These are phyloP conservation scores for Dipodomys ordii DNA, from an alignment of 2,113 vertebrate genomes.

Conservation along the genomic window DNA sequence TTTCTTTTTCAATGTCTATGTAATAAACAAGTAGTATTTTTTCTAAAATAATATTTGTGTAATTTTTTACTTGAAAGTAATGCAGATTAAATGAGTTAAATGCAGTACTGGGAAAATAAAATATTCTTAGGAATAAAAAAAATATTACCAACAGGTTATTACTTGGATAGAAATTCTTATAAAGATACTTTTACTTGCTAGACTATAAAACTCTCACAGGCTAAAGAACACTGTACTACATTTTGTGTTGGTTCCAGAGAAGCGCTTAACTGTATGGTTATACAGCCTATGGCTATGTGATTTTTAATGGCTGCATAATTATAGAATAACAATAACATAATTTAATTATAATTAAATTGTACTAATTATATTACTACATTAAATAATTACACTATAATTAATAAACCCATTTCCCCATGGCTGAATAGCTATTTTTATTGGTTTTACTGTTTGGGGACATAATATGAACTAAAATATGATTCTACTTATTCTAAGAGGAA, in stretches of 20 bases:
- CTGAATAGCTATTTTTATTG: not conserved
- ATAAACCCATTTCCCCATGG: not conserved
- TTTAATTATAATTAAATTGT: constrained; percentile 30
- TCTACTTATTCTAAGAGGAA: not conserved
- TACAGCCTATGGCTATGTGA: constrained; percentile 4
- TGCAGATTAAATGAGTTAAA: not conserved
- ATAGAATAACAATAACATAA: constrained; percentile 18
- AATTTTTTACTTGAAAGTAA: constrained; percentile 7
- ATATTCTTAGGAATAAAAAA: not conserved
- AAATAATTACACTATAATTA: constrained; percentile 36
- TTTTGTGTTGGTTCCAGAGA: not conserved
- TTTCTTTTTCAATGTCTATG: not conserved
- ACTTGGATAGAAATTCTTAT: not conserved
- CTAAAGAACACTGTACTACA: not conserved
- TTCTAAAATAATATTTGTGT: not conserved
- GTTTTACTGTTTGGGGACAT: constrained; percentile 33
- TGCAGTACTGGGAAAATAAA: not conserved
- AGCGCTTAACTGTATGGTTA: not conserved
- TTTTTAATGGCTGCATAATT: constrained; percentile 61
- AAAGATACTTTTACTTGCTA: not conserved
- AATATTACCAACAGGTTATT: not conserved
- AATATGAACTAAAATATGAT: constrained; percentile 13
- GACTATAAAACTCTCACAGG: not conserved
- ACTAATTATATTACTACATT: constrained; percentile 38
- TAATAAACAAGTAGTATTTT: not conserved